A percentile compares a stretch with the other conserved stretches of the same genome.
Evolutionary conservation across 2,113 vertebrate species (phyloP).

Genomic region (Bombycilla garrulus): DNA sequence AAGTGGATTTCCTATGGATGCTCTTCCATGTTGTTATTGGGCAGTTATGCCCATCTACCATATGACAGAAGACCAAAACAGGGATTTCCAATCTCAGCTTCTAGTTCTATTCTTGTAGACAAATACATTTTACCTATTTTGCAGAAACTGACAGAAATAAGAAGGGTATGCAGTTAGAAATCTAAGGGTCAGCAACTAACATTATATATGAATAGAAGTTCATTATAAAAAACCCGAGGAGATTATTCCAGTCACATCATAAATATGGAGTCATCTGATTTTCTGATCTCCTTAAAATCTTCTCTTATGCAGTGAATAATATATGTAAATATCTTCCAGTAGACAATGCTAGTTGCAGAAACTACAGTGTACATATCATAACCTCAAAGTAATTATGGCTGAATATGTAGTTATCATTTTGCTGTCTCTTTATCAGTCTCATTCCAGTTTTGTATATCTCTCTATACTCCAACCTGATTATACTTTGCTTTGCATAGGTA

Average conservation of each 20-base stretch:
- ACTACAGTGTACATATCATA: neutral
- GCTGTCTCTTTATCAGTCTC: neutral
- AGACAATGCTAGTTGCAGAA: neutral
- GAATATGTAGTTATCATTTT: neutral
- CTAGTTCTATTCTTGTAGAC: neutral
- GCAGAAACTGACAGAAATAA: neutral
- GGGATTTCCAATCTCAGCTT: neutral
- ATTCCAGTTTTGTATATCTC: neutral
- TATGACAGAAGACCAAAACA: neutral
- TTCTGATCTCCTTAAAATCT: neutral
- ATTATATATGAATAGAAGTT: neutral
- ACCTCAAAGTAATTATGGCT: neutral
- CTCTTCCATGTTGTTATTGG: neutral
- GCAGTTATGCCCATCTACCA: neutral
- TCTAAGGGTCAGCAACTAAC: neutral
- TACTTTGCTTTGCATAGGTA: neutral
- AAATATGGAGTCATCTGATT: neutral
- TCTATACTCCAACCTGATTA: neutral
- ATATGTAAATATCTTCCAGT: neutral
- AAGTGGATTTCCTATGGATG: neutral
- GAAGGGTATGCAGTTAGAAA: neutral
- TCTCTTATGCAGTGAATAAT: neutral
- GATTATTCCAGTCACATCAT: neutral
- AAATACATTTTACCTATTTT: neutral
- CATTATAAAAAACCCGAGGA: neutral